A percentile compares a stretch with the other conserved stretches of the same genome.
Conservation (phyloP, 2,888 invertebrate genomes). For the Hydriomena furcata region DNA sequence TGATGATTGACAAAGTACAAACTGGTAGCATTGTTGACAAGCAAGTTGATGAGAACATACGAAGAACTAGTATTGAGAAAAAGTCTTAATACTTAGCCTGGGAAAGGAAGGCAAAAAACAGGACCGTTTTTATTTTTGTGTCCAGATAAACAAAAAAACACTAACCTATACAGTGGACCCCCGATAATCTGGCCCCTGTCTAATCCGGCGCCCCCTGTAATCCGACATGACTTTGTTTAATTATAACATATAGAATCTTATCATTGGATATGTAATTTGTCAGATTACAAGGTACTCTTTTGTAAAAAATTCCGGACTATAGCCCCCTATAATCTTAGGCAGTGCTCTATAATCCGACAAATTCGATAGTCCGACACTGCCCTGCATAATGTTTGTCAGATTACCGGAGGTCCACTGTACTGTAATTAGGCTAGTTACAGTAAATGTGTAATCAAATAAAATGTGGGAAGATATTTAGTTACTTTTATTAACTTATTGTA, state of each 20-base stretch:
- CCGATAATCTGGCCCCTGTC: too few relatives aligned
- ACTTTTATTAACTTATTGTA: not conserved
- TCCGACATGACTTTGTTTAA: too few relatives aligned
- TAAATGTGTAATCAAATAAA: constrained; percentile 30
- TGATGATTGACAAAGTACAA: constrained; percentile 52
- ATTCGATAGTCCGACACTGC: too few relatives aligned
- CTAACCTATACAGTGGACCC: constrained; percentile 6
- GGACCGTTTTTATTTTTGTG: constrained; percentile 21
- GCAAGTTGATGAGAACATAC: constrained; percentile 47
- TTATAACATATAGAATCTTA: too few relatives aligned
- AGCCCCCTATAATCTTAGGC: too few relatives aligned
- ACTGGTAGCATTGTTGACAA: constrained; percentile 55
- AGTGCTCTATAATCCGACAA: too few relatives aligned
- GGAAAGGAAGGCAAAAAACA: constrained; percentile 14
- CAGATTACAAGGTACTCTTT: too few relatives aligned
- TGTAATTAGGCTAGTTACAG: constrained; percentile 12
- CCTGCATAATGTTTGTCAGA: too few relatives aligned
- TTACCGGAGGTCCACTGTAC: too few relatives aligned
- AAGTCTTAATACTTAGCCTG: constrained; percentile 61
- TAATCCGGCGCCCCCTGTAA: too few relatives aligned
- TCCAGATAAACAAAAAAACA: constrained; percentile 13
- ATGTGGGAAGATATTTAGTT: constrained; percentile 17
- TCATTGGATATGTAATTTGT: too few relatives aligned
- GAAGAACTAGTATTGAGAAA: constrained; percentile 65
- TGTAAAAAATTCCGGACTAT: too few relatives aligned